Conservation (phyloP, 2,113 vertebrate species). For the Aythya baeri region DNA sequence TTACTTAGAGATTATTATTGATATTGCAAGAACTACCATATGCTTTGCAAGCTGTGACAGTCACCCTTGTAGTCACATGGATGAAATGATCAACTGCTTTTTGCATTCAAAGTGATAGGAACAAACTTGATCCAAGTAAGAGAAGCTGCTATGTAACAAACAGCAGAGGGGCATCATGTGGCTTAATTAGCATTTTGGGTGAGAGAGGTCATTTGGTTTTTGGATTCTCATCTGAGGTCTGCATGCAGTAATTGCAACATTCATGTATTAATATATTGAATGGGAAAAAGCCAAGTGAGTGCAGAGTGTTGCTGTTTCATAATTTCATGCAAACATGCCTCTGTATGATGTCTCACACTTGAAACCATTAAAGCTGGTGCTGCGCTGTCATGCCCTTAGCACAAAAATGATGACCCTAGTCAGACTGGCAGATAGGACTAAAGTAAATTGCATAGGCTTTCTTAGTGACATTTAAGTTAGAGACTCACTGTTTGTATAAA, state of each 20-base stretch:
- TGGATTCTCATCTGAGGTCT: not conserved
- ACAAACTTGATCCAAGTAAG: conserved; percentile 48
- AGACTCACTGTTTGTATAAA: not conserved
- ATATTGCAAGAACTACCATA: conserved; percentile 62
- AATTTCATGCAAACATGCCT: not conserved
- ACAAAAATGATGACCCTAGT: not conserved
- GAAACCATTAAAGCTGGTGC: not conserved
- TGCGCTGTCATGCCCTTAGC: not conserved
- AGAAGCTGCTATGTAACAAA: conserved; percentile 13
- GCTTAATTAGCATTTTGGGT: not conserved
- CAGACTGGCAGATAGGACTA: not conserved
- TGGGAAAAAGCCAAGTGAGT: not conserved
- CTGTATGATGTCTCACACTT: not conserved
- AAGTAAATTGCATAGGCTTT: not conserved
- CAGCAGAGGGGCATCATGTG: not conserved
- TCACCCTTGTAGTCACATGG: conserved; percentile 59
- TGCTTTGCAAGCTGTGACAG: conserved; percentile 71
- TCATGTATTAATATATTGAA: not conserved
- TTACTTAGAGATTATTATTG: conserved; percentile 65
- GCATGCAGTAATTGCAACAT: not conserved
- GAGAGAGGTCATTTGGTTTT: not conserved
- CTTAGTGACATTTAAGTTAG: not conserved
- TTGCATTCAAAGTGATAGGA: conserved; percentile 51
- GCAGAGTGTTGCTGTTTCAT: not conserved
- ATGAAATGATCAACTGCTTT: conserved; percentile 67